These are phyloP conservation scores for Phthorimaea operculella DNA, from an alignment of 1,140 invertebrate species.

Conservation along the genomic window DNA sequence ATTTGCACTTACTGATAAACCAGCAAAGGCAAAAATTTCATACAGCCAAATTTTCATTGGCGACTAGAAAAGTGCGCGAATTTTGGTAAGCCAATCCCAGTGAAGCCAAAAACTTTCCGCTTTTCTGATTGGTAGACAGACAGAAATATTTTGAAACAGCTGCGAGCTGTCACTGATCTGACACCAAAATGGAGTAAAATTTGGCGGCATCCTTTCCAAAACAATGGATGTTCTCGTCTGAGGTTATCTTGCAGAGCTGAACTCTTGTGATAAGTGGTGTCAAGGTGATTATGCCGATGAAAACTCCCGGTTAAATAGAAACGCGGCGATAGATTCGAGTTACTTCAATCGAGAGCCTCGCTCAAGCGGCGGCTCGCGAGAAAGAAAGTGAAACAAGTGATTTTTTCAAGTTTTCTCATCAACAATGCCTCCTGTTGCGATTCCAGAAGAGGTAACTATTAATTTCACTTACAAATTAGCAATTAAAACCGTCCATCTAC, in stretches of 20 bases:
- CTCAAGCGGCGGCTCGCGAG: constrained; percentile 11
- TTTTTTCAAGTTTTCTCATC: constrained; percentile 7
- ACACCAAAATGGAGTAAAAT: neutral
- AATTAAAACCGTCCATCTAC: too few species aligned
- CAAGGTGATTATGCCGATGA: constrained; percentile 31
- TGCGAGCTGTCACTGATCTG: neutral
- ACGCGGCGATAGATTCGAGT: constrained; percentile 22
- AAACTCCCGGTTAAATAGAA: constrained; percentile 39
- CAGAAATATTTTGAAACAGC: neutral
- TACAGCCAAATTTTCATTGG: too few species aligned
- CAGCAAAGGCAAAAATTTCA: too few species aligned
- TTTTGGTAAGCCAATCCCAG: too few species aligned
- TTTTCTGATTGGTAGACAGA: neutral
- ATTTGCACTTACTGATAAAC: too few species aligned
- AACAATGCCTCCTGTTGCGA: constrained; percentile 58
- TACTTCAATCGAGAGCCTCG: constrained; percentile 34
- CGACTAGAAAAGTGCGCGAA: too few species aligned
- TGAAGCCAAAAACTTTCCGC: too few species aligned
- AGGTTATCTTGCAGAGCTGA: neutral
- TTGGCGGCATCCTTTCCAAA: constrained; percentile 9
- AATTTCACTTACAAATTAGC: constrained; percentile 11
- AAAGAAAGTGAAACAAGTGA: neutral
- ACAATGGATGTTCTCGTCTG: constrained; percentile 11
- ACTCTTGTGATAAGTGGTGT: constrained; percentile 30
- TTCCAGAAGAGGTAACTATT: constrained; percentile 50